Evolutionary conservation across 92 coral and sea anemone genomes (phyloP), one percentile per base, ranked within the genome.

Genomic region (Actinostola sp.): DNA sequence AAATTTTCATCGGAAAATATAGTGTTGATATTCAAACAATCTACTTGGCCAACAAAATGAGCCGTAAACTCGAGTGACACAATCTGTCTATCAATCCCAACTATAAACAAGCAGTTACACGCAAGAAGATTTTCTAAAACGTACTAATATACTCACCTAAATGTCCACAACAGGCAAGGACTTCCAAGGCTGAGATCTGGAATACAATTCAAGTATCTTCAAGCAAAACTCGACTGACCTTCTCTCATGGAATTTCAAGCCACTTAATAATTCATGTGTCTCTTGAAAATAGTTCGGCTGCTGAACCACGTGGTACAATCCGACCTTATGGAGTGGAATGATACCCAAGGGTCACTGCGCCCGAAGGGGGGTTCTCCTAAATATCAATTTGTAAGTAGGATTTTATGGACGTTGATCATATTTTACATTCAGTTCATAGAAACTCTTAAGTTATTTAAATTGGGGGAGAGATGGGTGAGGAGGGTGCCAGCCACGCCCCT

Each of bases 11-110:
- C n/a, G n/a, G n/a, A n/a, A n/a, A n/a, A n/a, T n/a, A n/a, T n/a
- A n/a, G n/a, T n/a, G n/a, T n/a, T n/a, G n/a, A n/a, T n/a, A n/a
- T n/a, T n/a, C n/a, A n/a, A n/a, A n/a, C n/a, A n/a, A n/a, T n/a
- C n/a, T n/a, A n/a, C n/a, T n/a, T n/a, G n/a, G n/a, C n/a, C n/a
- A n/a, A n/a, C n/a, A n/a, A n/a, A n/a, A n/a, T n/a, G n/a, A n/a
- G n/a, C n/a, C 60, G 8, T 53, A 3, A 20, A 53, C 60, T 53
- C 60, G 60, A 53, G 60, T 57, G 63, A 57, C 38, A 57, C 1
- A 30, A 57, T 57, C 63, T 57, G 63, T 57, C 63, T 30, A 57
- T 57, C 63, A 57, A 27, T 57, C 2, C 6, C 8, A 57, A 28
- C 19, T 5, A 52, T 19, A 27, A 29, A 57, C 63, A 57, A 27